Conservation (phyloP, 1,140 invertebrate species). For the Trichonephila clavata region DNA sequence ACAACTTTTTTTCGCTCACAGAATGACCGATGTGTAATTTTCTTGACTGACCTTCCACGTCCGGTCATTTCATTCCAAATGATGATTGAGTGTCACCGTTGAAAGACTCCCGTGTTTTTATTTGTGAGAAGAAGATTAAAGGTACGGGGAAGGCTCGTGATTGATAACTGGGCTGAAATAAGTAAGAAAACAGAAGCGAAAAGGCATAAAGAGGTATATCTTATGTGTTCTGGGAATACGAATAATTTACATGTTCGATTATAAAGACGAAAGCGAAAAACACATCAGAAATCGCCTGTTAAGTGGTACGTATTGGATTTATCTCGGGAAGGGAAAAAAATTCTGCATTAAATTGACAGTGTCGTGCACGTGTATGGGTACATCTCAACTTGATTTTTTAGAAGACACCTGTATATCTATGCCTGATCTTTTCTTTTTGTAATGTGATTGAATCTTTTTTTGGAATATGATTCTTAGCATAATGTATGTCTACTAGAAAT, state of each 20-base stretch:
- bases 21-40: constrained; percentile 31
- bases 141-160: background rate
- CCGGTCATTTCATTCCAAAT: constrained; percentile 53
- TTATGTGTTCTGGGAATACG: background rate
- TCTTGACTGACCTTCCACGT: constrained; percentile 40
- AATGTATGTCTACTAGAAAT: background rate
- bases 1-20: background rate
- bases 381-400: background rate
- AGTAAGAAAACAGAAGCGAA: constrained; percentile 3
- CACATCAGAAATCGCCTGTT: background rate
- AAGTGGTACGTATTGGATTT: background rate
- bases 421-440: background rate
- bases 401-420: background rate
- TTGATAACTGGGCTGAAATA: background rate
- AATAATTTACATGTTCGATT: background rate
- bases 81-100: constrained; percentile 58
- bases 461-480: background rate
- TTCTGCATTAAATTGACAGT: background rate
- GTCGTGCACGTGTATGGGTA: background rate
- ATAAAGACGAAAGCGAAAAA: background rate
- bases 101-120: constrained; percentile 24
- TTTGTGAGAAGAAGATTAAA: background rate
- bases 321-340: background rate
- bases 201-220: background rate
- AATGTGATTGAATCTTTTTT: background rate